Percentiles rank a stretch among this genome's conserved stretches.
Conservation (phyloP, 2,113 vertebrate species). For the Actinemys pallida region DNA sequence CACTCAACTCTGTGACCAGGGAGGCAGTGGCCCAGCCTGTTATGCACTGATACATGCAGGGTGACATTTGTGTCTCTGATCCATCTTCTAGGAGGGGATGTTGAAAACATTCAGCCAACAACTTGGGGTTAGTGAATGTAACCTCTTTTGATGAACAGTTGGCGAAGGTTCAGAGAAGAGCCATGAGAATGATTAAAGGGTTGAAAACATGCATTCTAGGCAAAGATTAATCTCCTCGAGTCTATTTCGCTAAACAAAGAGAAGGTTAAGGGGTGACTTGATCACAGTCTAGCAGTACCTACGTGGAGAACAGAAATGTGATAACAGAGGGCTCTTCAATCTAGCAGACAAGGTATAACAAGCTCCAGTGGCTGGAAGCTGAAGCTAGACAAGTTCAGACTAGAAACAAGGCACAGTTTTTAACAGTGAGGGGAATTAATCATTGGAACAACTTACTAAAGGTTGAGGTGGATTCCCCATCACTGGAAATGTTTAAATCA, state of each 20-base stretch:
- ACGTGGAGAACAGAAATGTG: neutral
- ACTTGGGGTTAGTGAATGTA: neutral
- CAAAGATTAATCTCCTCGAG: no score
- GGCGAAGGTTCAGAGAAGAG: neutral
- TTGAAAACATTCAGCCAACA: neutral
- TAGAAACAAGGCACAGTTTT: neutral
- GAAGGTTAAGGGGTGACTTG: neutral
- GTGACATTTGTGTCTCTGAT: neutral
- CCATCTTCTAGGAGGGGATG: neutral
- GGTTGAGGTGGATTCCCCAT: neutral
- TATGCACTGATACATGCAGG: neutral
- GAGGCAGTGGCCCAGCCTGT: neutral
- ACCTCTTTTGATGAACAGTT: neutral
- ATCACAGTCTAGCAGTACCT: neutral
- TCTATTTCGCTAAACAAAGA: neutral
- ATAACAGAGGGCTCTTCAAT: neutral
- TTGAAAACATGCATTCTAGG: neutral
- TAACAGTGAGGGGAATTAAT: neutral
- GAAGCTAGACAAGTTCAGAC: neutral
- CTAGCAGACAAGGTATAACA: neutral
- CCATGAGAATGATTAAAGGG: neutral
- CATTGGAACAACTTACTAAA: neutral
- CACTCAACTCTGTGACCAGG: neutral
- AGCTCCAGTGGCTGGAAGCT: neutral
- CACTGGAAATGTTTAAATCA: neutral